Percentiles rank a stretch among this genome's conserved stretches.
Conservation (phyloP, 2,888 invertebrate species). For the Drosophila robusta region DNA sequence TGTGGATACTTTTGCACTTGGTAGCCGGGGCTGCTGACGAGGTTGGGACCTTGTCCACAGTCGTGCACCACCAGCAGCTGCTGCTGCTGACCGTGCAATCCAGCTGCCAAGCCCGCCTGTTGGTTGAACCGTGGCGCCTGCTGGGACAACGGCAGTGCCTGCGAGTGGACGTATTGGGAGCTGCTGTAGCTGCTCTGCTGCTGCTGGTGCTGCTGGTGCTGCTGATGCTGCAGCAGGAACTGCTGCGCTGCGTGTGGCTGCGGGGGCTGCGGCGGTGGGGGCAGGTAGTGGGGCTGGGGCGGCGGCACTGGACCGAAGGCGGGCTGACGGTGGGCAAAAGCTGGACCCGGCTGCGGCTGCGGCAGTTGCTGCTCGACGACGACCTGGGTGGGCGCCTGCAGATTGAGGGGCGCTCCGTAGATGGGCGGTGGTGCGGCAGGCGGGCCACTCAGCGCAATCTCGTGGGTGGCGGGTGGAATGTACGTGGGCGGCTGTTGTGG, state of each 20-base stretch:
- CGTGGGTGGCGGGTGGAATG: conserved; percentile 88
- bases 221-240: conserved; percentile 51
- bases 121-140: conserved; percentile 77
- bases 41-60: conserved; percentile 84
- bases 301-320: conserved; percentile 50
- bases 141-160: conserved; percentile 76
- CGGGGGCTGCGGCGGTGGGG: conserved; percentile 35
- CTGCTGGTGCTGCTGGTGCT: conserved; percentile 53
- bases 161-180: conserved; percentile 69
- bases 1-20: conserved; percentile 61
- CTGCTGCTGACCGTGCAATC: conserved; percentile 54
- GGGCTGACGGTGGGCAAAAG: conserved; percentile 58
- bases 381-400: conserved; percentile 42
- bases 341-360: conserved; percentile 64
- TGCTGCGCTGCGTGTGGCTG: conserved; percentile 54
- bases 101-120: conserved; percentile 33
- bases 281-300: conserved; percentile 56
- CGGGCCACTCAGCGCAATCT: conserved; percentile 71
- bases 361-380: conserved; percentile 81
- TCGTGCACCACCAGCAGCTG: conserved; percentile 74
- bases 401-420: conserved; percentile 19
- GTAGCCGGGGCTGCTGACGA: conserved; percentile 74
- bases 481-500: conserved; percentile 86
- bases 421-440: conserved; percentile 31
- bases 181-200: conserved; percentile 71